phyloP scores from a whole-genome alignment of 2,888 invertebrate species.

The Catocala sponsa region DNA sequence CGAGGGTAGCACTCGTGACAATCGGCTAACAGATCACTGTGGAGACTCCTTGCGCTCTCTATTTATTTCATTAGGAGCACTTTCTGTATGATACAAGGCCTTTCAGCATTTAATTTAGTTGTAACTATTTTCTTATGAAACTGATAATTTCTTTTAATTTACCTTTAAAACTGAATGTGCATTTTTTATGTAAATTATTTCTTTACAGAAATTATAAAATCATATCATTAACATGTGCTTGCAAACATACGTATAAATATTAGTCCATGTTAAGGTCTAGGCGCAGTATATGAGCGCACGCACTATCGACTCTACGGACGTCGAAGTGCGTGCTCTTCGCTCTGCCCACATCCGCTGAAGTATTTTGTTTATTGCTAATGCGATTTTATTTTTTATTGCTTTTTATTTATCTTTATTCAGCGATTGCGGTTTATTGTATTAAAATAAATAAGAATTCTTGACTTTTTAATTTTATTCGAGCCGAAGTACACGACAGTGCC shows the following conservation, averaged over 20 bases:
- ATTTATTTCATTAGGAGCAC: conserved; percentile 39
- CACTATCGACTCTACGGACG: conserved; percentile 67
- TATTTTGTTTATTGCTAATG: conserved; percentile 89
- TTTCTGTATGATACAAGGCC: not conserved
- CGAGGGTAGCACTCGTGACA: conserved; percentile 87
- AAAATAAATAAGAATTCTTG: conserved; percentile 88
- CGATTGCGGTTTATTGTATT: conserved; percentile 89
- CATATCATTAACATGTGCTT: no score
- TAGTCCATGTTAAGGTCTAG: conserved; percentile 1
- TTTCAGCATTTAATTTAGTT: not conserved
- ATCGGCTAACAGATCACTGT: conserved; percentile 68
- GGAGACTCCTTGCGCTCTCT: conserved; percentile 61
- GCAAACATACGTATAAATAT: no score
- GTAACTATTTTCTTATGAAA: not conserved
- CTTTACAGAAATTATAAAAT: no score
- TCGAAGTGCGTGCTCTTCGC: conserved; percentile 74
- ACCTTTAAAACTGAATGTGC: no score
- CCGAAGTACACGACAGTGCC: conserved; percentile 85
- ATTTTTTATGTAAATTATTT: no score
- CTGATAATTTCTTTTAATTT: no score
- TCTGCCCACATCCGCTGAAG: conserved; percentile 88
- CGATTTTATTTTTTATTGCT: conserved; percentile 88
- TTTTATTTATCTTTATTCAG: conserved; percentile 89
- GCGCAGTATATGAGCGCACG: conserved; percentile 14
- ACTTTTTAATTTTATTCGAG: conserved; percentile 88